Base-by-base conservation (phyloP, 2,888 invertebrate genomes). In the Mactromeris polynyma region DNA sequence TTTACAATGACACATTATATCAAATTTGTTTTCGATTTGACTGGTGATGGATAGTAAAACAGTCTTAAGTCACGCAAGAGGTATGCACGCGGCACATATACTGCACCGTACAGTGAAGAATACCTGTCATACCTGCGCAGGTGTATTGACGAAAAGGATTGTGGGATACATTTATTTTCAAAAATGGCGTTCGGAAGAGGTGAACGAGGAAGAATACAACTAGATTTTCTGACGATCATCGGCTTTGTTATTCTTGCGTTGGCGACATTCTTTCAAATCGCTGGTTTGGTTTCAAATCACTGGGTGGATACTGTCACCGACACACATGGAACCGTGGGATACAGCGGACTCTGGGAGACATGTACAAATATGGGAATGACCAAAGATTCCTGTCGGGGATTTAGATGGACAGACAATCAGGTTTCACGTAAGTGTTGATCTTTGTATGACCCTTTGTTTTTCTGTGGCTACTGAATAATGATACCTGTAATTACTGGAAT, bases 401-500 rank as follows among this genome's bases (percentile, higher is more conserved):
- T 94, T 80, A 79, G 90, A n/a, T 94, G 94, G 94, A 92, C 91
- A 79, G 94, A 94, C 83, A 87, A 88, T 21, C 93, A 93, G 78
- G 93, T 93, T 64, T 93, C 93, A 26, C 93, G 94, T 94, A 92
- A 91, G 94, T 91, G 21, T 64, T 21, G 9, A 46, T 1, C 17
- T 19, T 2, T 9, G 4, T 40, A 73, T n/a, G n/a, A n/a, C n/a
- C n/a, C n/a, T n/a, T n/a, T 33, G 31, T 73, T 1, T 73, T 73
- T 33, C 2, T 21, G 6, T 17, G 3, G 11, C 21, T 19, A 26
- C 14, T 38, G 3, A 33, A 17, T 31, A 19, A 36, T 19, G 33
- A 14, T 4, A 36, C 36, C 19, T 36, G 73, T 73, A 64, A 64
- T 64, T 64, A 78, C 17, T 11, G 21, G 7, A 21, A 80, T 80